Evolutionary conservation across 2,888 invertebrate species (phyloP).

Genomic region (Palloptera scutellata): DNA sequence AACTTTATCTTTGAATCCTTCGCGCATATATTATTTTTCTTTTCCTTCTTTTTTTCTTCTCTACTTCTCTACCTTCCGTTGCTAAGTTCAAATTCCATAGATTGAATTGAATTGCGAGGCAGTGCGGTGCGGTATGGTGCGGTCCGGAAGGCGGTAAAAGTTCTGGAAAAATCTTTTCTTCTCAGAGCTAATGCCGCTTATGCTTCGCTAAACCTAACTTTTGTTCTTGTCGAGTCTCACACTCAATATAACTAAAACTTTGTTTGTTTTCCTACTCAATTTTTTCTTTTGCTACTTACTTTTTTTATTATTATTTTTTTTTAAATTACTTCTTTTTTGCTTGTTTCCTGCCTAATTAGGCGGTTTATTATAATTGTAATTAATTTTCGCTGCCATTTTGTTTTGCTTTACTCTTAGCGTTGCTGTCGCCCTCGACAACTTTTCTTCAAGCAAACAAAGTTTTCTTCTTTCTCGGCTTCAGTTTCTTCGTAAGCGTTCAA

Average conservation of each 20-base stretch:
- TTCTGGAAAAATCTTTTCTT: too few relatives aligned
- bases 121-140: neutral
- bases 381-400: constrained; percentile 48
- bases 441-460: constrained; percentile 40
- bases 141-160: constrained; percentile 26
- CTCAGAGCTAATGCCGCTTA: constrained; percentile 33
- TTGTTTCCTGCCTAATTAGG: constrained; percentile 54
- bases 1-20: constrained; percentile 29
- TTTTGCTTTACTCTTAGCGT: constrained; percentile 24
- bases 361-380: constrained; percentile 64
- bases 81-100: neutral
- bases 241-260: constrained; percentile 13
- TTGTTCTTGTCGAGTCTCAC: constrained; percentile 14
- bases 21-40: constrained; percentile 11
- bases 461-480: constrained; percentile 10
- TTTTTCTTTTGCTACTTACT: constrained; percentile 28
- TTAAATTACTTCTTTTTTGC: constrained; percentile 22
- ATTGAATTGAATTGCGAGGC: neutral
- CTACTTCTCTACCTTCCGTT: constrained; percentile 11
- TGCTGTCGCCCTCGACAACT: neutral
- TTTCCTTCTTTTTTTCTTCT: neutral
- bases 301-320: constrained; percentile 30
- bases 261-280: constrained; percentile 17
- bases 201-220: constrained; percentile 21
- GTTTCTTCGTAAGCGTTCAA: constrained; percentile 40